A percentile compares a stretch with the other conserved stretches of the same genome.
These are phyloP conservation scores for Echeneis naucrates DNA, from an alignment of 2,797 vertebrate genomes.

Conservation along the genomic window DNA sequence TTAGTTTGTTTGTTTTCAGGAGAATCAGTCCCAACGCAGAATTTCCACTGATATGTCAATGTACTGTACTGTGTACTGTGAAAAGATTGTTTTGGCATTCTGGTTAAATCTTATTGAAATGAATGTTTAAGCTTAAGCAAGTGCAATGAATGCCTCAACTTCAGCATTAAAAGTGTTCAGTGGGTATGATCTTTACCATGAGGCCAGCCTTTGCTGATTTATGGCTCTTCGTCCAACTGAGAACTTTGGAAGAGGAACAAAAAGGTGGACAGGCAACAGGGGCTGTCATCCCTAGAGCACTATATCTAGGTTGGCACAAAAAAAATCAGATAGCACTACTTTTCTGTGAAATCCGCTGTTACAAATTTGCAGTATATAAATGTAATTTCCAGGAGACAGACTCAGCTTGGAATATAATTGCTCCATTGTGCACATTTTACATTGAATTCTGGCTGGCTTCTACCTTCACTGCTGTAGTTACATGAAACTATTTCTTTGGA, in stretches of 20 bases:
- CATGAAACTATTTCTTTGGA: background rate
- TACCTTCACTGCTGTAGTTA: conserved; percentile 1
- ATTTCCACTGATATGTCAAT: too few species aligned
- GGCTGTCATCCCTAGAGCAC: background rate
- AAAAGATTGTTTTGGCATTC: background rate
- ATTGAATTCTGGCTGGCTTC: conserved; percentile 4
- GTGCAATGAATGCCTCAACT: background rate
- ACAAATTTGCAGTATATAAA: background rate
- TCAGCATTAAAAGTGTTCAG: too few species aligned
- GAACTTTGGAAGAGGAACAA: background rate
- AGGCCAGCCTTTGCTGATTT: background rate
- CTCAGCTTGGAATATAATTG: background rate
- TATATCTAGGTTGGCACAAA: background rate
- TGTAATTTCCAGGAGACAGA: background rate
- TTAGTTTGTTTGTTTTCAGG: too few species aligned
- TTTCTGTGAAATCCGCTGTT: conserved; percentile 10
- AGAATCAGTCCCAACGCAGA: too few species aligned
- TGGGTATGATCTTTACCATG: background rate
- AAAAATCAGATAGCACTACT: background rate
- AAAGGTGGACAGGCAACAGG: background rate
- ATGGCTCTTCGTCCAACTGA: too few species aligned
- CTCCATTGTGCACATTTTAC: conserved; percentile 6
- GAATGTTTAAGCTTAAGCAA: background rate
- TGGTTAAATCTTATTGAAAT: background rate
- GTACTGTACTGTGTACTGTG: too few species aligned